Percentiles rank a stretch among this genome's conserved stretches.
These are phyloP conservation scores for Dinomys branickii DNA, from an alignment of 2,113 vertebrate genomes.

Conservation along the genomic window DNA sequence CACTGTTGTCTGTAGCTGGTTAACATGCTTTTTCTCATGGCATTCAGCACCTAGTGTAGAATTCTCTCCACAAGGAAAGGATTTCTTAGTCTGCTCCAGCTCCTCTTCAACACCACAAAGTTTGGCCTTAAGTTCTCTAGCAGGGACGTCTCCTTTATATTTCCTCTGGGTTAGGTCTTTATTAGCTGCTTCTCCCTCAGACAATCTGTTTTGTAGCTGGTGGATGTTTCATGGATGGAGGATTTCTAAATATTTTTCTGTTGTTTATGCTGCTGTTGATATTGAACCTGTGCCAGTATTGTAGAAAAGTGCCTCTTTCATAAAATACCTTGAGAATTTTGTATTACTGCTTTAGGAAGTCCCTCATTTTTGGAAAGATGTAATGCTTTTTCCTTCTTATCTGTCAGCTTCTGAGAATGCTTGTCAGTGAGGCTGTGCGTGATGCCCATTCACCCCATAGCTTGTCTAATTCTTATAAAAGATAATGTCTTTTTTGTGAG, in stretches of 20 bases:
- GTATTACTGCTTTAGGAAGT: neutral
- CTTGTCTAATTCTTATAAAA: slow-evolving; percentile 90
- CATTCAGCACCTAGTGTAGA: slow-evolving; percentile 92
- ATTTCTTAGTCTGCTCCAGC: slow-evolving; percentile 92
- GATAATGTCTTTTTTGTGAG: slow-evolving; percentile 92
- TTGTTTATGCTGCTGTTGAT: slow-evolving; percentile 92
- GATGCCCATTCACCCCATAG: slow-evolving; percentile 90
- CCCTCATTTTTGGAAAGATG: slow-evolving; percentile 74
- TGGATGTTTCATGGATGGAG: slow-evolving; percentile 89
- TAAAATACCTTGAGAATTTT: neutral
- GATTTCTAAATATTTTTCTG: slow-evolving; percentile 93
- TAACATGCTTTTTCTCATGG: slow-evolving; percentile 92
- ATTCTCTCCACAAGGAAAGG: slow-evolving; percentile 92
- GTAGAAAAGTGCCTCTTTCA: neutral
- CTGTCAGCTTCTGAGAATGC: slow-evolving; percentile 90
- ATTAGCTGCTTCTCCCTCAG: slow-evolving; percentile 90
- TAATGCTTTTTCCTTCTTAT: slow-evolving; percentile 90
- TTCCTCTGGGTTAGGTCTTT: slow-evolving; percentile 92
- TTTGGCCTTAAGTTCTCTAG: slow-evolving; percentile 93
- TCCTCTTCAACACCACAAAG: slow-evolving; percentile 93
- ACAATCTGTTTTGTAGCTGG: slow-evolving; percentile 90
- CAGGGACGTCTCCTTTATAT: slow-evolving; percentile 93
- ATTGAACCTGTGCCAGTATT: slow-evolving; percentile 89
- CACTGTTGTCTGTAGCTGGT: slow-evolving; percentile 93
- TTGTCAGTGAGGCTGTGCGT: slow-evolving; percentile 86